Evolutionary conservation across 2,113 vertebrate genomes (phyloP).

Genomic region (Potamarius usumacintae): DNA sequence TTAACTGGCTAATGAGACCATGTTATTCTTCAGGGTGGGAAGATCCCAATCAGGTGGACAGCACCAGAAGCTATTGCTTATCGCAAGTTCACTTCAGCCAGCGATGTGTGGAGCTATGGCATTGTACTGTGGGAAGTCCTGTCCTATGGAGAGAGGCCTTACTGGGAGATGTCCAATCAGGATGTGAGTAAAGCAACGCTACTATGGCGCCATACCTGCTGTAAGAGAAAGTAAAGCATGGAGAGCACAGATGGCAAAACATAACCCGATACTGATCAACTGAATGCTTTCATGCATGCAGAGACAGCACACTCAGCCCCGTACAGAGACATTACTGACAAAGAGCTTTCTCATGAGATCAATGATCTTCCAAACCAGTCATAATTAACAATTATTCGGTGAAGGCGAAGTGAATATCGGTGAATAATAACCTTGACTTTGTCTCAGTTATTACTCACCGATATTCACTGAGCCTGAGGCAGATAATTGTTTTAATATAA

Average conservation of each 20-base stretch:
- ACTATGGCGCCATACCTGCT: slow-evolving; percentile 58
- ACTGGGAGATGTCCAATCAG: slow-evolving; percentile 99
- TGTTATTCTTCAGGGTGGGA: slow-evolving; percentile 82
- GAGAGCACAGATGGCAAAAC: slow-evolving; percentile 61
- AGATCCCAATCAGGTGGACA: slow-evolving; percentile 97
- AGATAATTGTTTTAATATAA: too few species aligned
- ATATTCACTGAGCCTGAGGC: too few species aligned
- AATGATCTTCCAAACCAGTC: slow-evolving; percentile 14
- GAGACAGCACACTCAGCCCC: not conserved
- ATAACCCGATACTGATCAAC: slow-evolving; percentile 45
- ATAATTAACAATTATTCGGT: too few species aligned
- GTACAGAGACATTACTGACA: slow-evolving; percentile 5
- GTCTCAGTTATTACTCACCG: too few species aligned
- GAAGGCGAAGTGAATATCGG: too few species aligned
- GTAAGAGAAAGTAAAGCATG: slow-evolving; percentile 63
- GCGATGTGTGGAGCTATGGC: slow-evolving; percentile 96
- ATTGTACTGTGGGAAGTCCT: slow-evolving; percentile 99
- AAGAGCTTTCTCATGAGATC: slow-evolving; percentile 15
- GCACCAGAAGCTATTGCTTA: slow-evolving; percentile 97
- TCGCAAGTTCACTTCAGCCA: slow-evolving; percentile 96
- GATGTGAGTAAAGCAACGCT: slow-evolving; percentile 82
- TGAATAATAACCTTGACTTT: too few species aligned
- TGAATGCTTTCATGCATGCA: slow-evolving; percentile 21
- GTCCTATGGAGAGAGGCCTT: slow-evolving; percentile 96
- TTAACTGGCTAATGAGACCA: slow-evolving; percentile 15